Conservation (phyloP, 2,113 vertebrate species). For the Eurystomus gularis region DNA sequence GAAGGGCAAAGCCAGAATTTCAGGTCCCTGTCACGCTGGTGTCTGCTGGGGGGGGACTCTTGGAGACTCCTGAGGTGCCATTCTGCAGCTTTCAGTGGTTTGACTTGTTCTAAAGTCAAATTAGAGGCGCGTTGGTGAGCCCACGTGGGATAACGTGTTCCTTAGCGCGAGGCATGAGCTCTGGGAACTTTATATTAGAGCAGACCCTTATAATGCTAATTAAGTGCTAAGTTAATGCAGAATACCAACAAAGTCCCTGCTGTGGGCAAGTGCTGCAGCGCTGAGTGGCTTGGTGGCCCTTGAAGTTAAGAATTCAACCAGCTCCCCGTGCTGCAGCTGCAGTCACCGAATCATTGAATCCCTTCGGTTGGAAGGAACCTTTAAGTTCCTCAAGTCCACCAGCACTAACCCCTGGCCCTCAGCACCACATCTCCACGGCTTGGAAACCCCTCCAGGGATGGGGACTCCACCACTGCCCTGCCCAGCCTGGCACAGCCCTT, state of each 20-base stretch:
- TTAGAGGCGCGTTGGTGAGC: not conserved
- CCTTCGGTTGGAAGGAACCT: no score
- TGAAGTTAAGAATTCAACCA: not conserved
- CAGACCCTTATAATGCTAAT: not conserved
- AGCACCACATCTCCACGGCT: no score
- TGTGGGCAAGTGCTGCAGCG: not conserved
- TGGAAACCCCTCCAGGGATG: no score
- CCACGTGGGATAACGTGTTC: rapidly evolving
- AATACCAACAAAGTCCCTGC: not conserved
- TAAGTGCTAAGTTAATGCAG: not conserved
- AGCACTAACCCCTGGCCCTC: no score
- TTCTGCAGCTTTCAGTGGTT: not conserved
- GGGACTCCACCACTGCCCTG: no score
- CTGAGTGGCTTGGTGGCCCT: not conserved
- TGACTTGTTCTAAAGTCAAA: not conserved
- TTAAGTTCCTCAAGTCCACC: no score
- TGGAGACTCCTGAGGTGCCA: no score
- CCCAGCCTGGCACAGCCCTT: no score
- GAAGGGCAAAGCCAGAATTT: not conserved
- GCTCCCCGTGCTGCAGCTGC: no score
- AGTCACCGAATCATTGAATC: no score
- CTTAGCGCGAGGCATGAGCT: not conserved
- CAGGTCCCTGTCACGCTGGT: rapidly evolving
- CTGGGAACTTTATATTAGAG: no score
- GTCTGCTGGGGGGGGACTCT: not conserved